Percentiles rank a stretch among this genome's conserved stretches.
phyloP scores from a whole-genome alignment of 2,888 invertebrate species.

The Cremastinae sp. region DNA sequence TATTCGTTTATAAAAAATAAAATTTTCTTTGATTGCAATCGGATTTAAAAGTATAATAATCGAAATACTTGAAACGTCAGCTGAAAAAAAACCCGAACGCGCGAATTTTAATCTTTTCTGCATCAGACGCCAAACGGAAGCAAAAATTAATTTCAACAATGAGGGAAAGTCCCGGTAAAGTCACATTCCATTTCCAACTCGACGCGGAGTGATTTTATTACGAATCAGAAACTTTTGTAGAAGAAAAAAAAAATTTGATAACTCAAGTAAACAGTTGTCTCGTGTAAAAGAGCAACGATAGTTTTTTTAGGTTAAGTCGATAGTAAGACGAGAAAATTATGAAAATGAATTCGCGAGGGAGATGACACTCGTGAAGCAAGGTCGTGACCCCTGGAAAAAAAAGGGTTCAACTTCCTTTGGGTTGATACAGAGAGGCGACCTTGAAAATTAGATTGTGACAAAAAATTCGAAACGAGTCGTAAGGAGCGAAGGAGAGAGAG shows the following conservation, averaged over 20 bases:
- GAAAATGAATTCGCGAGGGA: neutral
- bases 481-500: slow-evolving; percentile 16
- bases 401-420: slow-evolving; percentile 47
- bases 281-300: no score
- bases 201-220: neutral
- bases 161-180: no score
- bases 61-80: no score
- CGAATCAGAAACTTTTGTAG: no score
- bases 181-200: no score
- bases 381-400: slow-evolving; percentile 31
- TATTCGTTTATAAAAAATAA: no score
- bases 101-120: no score
- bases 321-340: slow-evolving; percentile 5
- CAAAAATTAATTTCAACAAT: neutral
- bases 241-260: neutral
- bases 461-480: slow-evolving; percentile 14
- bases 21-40: no score
- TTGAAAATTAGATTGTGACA: slow-evolving; percentile 38
- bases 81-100: no score
- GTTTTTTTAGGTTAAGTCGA: slow-evolving; percentile 46
- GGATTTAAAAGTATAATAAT: no score
- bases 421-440: slow-evolving; percentile 39
- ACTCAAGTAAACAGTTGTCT: no score
- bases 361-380: slow-evolving; percentile 45
- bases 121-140: no score